Base-by-base conservation (phyloP, 2,888 invertebrate species). In the Eupithecia exiguata region DNA sequence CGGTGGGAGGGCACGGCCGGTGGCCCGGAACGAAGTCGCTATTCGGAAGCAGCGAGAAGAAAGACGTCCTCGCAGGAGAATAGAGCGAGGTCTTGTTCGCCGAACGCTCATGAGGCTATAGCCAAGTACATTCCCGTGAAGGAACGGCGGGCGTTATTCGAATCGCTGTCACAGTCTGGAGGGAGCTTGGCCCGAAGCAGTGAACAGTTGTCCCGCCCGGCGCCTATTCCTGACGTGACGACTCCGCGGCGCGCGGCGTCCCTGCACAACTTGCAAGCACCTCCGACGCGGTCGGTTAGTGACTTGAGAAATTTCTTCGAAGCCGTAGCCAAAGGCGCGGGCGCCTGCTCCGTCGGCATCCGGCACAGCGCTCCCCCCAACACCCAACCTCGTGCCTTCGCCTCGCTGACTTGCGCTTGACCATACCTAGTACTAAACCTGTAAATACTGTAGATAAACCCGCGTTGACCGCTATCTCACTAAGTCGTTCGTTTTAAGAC, bases 291-390 rank as follows among this genome's bases (percentile, higher is more conserved):
- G 36, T 94, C 95, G 35, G 96, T 96, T 35, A 94, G 96, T 73
- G 96, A 96, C 84, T 95, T 96, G 90, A 96, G 97, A 80, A 95
- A 96, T 88, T 96, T 96, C 89, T 96, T 96, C 88, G 96, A 96
- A 84, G 95, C 95, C 62, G 95, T 95, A 78, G 94, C 94, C 80
- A 91, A 93, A 82, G 92, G 94, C 79, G 87, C 90, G 80, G 89
- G 90, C 63, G 80, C 87, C 72, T 85, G 86, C 76, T 86, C 88
- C 30, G 82, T 84, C n/a, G 86, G 85, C 68, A 74, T 87, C 68
- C 91, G 92, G 18, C 89, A 89, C 84, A 91, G 92, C 80, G 92
- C 88, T 68, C 92, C 92, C 38, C 88, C 90, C 10, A 86, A 89
- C 78, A 86, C 91, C 76, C 85, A 85, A 79, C 87, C 92, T 81